Evolutionary conservation across 2,797 vertebrate genomes (phyloP).

Genomic region (Anguilla megastoma): DNA sequence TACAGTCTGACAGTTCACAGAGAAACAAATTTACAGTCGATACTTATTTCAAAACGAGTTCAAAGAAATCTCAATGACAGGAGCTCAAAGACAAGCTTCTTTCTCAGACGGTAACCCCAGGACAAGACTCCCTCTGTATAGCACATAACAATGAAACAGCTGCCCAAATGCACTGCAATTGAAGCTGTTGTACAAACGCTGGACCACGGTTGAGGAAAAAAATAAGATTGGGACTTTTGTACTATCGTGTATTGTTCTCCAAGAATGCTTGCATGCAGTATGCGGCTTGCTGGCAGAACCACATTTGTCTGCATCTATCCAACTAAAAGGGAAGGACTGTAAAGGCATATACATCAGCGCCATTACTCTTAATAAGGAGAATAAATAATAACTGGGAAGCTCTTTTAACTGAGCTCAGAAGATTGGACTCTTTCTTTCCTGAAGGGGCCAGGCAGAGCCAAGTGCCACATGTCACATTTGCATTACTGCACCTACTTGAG

Average conservation of each 20-base stretch:
- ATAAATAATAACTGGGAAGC: neutral
- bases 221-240: neutral
- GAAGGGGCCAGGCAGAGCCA: neutral
- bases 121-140: neutral
- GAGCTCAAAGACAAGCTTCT: neutral
- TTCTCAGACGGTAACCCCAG: neutral
- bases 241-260: neutral
- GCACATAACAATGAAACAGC: neutral
- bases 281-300: neutral
- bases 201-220: neutral
- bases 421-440: neutral
- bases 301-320: neutral
- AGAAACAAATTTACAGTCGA: slow-evolving; percentile 29
- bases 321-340: neutral
- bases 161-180: neutral
- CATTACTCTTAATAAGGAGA: neutral
- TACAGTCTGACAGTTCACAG: slow-evolving; percentile 7
- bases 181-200: neutral
- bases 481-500: neutral
- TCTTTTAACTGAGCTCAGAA: neutral
- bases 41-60: slow-evolving; percentile 3
- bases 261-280: neutral
- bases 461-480: neutral
- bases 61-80: slow-evolving; percentile 1
- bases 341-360: neutral